Base-by-base conservation (phyloP, 1,140 invertebrate genomes). In the Lasioglossum albipes region DNA sequence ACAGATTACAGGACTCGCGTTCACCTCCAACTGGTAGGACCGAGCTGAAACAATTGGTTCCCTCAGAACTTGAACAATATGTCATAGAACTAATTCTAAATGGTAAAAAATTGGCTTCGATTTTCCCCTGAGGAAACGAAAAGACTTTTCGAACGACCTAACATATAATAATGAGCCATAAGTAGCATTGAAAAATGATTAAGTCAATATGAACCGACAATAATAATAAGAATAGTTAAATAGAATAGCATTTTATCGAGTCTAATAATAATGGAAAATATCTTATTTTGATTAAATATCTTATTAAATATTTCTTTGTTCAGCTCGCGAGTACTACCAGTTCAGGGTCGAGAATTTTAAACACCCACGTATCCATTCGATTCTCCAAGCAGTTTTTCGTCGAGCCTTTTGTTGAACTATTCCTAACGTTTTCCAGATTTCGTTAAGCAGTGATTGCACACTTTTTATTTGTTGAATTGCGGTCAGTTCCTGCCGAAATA, bases 1-100 rank as follows among this genome's bases (percentile, higher is more conserved):
- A 31, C 12, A 9, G 49, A 81, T 75, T 82, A 65, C 64, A 68
- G 62, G 77, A 72, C 62, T 74, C 54, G 4, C 81, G 71, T 76
- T 59, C 76, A 79, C 73, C 85, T 83, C 75, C 67, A 69, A 75
- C 42, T 73, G 72, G 68, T 45, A 59, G 54, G 65, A 72, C 61
- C 72, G 42, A 79, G 52, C 7, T 59, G n/a, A n/a, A 22, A n/a
- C 6, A n/a, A 6, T 2, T 7, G 7, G 57, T 7, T n/a, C 57
- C 45, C 13, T 45, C 13, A 49, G 45, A 12, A 49, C 36, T 36
- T 36, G 36, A 36, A 27, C 27, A 27, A 27, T 27, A 27, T 27
- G 27, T 27, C 27, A 1, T 27, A 27, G 1, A 27, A 27, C 27
- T 27, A 0, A 0, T 27, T 27, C 27, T 27, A 27, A 27, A 27